These are phyloP conservation scores for Glaucomys volans DNA, from an alignment of 2,113 vertebrate species.

Conservation along the genomic window DNA sequence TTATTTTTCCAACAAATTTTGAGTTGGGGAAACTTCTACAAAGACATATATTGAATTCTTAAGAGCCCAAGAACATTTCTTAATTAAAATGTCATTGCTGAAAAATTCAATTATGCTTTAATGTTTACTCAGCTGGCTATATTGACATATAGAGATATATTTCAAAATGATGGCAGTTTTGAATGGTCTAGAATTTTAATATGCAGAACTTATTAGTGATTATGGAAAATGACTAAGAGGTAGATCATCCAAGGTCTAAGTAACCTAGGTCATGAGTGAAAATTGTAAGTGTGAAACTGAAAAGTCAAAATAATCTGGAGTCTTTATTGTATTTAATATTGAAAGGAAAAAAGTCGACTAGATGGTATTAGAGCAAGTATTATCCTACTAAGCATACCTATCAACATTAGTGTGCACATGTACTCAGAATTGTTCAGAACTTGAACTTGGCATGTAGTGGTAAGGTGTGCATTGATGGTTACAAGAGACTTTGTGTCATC, in stretches of 20 bases:
- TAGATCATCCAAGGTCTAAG: slow-evolving; percentile 31
- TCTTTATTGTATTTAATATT: not conserved
- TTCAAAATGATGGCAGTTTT: slow-evolving; percentile 66
- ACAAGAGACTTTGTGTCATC: not conserved
- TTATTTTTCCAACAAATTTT: slow-evolving; percentile 59
- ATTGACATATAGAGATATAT: slow-evolving; percentile 78
- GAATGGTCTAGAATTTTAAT: slow-evolving; percentile 72
- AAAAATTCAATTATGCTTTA: slow-evolving; percentile 83
- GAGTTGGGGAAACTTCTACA: slow-evolving; percentile 22
- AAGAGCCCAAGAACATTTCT: slow-evolving; percentile 76
- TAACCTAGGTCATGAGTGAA: slow-evolving; percentile 41
- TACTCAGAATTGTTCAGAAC: not conserved
- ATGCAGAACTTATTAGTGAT: slow-evolving; percentile 72
- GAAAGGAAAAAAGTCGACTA: not conserved
- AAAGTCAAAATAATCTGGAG: not conserved
- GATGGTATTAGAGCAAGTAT: not conserved
- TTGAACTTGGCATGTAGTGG: not conserved
- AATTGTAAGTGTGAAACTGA: slow-evolving; percentile 7
- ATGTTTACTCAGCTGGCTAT: slow-evolving; percentile 77
- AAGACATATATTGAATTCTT: slow-evolving; percentile 73
- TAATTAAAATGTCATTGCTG: slow-evolving; percentile 83
- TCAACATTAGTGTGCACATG: not conserved
- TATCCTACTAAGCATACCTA: not conserved
- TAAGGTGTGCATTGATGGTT: not conserved
- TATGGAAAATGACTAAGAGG: slow-evolving; percentile 56